phyloP scores from a whole-genome alignment of 2,888 invertebrate genomes.

The Tyria jacobaeae region DNA sequence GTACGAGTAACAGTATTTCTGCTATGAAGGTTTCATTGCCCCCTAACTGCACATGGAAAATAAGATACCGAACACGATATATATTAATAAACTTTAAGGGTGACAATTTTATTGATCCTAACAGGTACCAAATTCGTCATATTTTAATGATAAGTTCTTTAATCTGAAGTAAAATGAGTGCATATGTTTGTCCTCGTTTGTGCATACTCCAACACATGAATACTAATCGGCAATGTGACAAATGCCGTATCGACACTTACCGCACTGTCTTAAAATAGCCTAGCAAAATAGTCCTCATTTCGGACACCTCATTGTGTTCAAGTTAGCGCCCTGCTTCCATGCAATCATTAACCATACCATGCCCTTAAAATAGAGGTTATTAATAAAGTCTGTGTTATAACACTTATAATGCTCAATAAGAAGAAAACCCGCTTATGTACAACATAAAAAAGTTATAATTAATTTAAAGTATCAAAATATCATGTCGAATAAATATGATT shows the following conservation, averaged over 20 bases:
- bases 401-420: not conserved
- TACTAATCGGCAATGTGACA: no score
- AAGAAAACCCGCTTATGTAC: not conserved
- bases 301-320: not conserved
- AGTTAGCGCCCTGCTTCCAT: not conserved
- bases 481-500: no score
- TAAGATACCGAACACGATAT: not conserved
- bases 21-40: not conserved
- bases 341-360: not conserved
- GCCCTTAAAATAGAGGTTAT: not conserved
- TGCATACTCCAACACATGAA: no score
- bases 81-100: no score
- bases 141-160: no score
- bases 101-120: not conserved
- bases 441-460: not conserved
- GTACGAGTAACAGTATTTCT: not conserved
- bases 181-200: no score
- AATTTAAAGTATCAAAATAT: not conserved
- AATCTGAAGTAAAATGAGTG: no score
- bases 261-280: not conserved
- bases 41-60: not conserved
- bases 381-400: no score
- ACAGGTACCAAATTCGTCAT: not conserved
- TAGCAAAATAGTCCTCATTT: not conserved
- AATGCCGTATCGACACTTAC: no score